Conservation (phyloP, 1,140 invertebrate genomes). For the Copidosoma floridanum region DNA sequence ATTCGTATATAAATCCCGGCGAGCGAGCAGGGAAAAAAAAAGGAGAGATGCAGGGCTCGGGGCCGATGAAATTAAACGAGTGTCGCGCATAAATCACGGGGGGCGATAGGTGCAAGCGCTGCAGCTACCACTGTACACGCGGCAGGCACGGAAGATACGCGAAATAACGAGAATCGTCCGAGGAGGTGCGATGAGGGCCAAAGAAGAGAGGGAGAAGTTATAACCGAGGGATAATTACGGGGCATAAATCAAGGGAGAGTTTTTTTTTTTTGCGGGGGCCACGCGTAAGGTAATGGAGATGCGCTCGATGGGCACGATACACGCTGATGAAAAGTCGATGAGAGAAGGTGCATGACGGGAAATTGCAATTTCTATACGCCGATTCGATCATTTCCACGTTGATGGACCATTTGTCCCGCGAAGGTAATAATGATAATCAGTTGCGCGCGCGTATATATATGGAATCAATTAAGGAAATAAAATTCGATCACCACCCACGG, state of each 20-base stretch:
- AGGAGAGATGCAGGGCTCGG: background rate
- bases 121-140: conserved; percentile 3
- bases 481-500: no score
- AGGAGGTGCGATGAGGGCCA: no score
- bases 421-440: no score
- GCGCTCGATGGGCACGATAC: no score
- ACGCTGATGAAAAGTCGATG: no score
- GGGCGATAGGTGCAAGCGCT: conserved; percentile 10
- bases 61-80: conserved; percentile 28
- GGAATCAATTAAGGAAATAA: no score
- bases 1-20: conserved; percentile 20
- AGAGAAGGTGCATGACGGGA: no score
- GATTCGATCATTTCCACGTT: no score
- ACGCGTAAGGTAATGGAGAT: conserved; percentile 29
- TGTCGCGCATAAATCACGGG: conserved; percentile 23
- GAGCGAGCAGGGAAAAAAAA: background rate
- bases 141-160: background rate
- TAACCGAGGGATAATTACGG: conserved; percentile 55
- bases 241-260: conserved; percentile 56
- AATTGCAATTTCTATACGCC: no score
- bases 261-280: conserved; percentile 53
- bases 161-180: conserved; percentile 29
- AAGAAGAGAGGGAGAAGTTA: conserved; percentile 45
- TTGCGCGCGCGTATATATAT: no score
- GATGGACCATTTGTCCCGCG: no score